phyloP scores from a whole-genome alignment of 2,888 invertebrate species.

The Protodeltote pygarga region DNA sequence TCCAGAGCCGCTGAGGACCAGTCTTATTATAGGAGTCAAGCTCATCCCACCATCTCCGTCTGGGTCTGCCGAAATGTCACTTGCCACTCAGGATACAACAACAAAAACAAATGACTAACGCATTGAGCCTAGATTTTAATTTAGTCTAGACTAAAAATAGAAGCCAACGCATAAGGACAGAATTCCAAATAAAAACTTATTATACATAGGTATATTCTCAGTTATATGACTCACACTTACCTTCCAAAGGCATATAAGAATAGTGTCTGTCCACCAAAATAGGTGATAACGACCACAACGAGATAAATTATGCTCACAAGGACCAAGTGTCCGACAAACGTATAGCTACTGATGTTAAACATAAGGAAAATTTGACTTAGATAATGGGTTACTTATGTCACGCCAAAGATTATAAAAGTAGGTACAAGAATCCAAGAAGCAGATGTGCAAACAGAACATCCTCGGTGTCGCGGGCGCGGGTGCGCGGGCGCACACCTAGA shows the following conservation, averaged over 20 bases:
- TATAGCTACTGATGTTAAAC: constrained; percentile 16
- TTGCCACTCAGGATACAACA: too few species aligned
- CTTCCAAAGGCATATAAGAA: constrained; percentile 14
- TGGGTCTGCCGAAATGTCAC: too few species aligned
- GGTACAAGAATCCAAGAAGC: constrained; percentile 49
- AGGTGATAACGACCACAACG: constrained; percentile 27
- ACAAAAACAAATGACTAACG: constrained; percentile 16
- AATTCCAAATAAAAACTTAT: constrained; percentile 1
- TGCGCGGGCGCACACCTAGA: constrained; percentile 40
- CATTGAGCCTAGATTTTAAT: constrained; percentile 1
- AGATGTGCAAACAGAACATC: constrained; percentile 58
- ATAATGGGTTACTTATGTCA: constrained; percentile 16
- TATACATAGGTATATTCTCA: background rate
- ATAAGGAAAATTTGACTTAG: constrained; percentile 17
- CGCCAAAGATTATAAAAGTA: constrained; percentile 17
- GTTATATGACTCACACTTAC: constrained; percentile 33
- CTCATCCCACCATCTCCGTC: too few species aligned
- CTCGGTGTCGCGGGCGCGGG: too few species aligned
- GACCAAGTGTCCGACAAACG: constrained; percentile 12
- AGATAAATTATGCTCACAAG: constrained; percentile 19
- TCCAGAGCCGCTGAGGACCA: too few species aligned
- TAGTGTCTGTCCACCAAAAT: constrained; percentile 30
- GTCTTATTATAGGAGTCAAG: too few species aligned
- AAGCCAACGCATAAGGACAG: constrained; percentile 5
- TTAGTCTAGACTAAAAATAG: constrained; percentile 1